phyloP scores from a whole-genome alignment of 2,888 invertebrate genomes.

The Cetonia aurata region DNA sequence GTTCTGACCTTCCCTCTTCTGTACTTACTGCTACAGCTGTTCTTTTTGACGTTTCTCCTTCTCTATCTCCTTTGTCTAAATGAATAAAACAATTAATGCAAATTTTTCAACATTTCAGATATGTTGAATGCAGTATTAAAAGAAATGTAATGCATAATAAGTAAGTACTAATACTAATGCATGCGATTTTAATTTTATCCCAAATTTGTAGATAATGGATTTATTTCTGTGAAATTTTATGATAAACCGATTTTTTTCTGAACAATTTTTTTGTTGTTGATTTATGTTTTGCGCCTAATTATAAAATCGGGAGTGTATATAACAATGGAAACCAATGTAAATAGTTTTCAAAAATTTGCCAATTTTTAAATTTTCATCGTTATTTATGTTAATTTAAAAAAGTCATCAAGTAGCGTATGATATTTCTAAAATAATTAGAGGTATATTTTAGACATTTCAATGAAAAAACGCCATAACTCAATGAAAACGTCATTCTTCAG shows the following conservation, averaged over 20 bases:
- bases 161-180: constrained; percentile 37
- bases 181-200: background rate
- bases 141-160: constrained; percentile 38
- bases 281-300: background rate
- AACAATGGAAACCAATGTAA: too few species aligned
- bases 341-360: too few species aligned
- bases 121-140: constrained; percentile 38
- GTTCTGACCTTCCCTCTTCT: constrained; percentile 15
- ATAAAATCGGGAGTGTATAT: background rate
- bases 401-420: too few species aligned
- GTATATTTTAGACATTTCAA: too few species aligned
- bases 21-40: constrained; percentile 23
- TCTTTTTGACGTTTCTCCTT: constrained; percentile 27
- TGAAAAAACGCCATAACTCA: too few species aligned
- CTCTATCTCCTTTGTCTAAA: constrained; percentile 4
- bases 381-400: too few species aligned
- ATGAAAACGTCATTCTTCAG: too few species aligned
- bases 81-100: constrained; percentile 32
- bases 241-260: background rate
- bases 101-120: constrained; percentile 41
- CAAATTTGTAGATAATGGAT: too few species aligned
- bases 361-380: too few species aligned
- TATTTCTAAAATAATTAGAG: too few species aligned
- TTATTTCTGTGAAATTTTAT: too few species aligned
- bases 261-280: background rate